Evolutionary conservation across 2,888 invertebrate species (phyloP).

Genomic region (Chalcosyrphus nemorum): DNA sequence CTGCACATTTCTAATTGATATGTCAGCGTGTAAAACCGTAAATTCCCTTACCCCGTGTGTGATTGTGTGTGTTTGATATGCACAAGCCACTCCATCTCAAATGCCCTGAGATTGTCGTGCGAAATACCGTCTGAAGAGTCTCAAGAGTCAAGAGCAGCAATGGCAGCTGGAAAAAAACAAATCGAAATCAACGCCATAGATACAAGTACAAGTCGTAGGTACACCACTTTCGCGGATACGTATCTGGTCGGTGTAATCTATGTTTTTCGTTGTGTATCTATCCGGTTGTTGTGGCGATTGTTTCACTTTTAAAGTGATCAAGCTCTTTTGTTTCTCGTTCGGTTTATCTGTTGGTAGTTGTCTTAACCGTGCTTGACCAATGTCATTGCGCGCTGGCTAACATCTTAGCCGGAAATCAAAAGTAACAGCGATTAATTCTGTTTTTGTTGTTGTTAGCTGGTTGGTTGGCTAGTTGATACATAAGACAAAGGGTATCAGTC

Average conservation of each 20-base stretch:
- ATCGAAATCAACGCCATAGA: slow-evolving; percentile 37
- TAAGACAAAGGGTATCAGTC: slow-evolving; percentile 56
- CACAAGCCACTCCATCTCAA: slow-evolving; percentile 60
- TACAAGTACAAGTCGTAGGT: slow-evolving; percentile 21
- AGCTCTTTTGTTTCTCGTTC: slow-evolving; percentile 18
- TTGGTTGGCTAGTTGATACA: too few species aligned
- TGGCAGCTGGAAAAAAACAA: background rate
- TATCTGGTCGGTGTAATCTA: slow-evolving; percentile 66
- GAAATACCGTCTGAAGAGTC: slow-evolving; percentile 25
- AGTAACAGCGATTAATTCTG: slow-evolving; percentile 31
- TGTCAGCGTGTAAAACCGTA: slow-evolving; percentile 63
- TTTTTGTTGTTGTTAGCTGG: background rate
- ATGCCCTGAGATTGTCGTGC: slow-evolving; percentile 58
- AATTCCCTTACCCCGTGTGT: slow-evolving; percentile 24
- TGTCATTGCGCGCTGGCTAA: slow-evolving; percentile 49
- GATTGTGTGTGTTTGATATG: slow-evolving; percentile 54
- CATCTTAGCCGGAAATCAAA: slow-evolving; percentile 69
- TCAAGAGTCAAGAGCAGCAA: background rate
- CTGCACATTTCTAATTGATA: slow-evolving; percentile 70
- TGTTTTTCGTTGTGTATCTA: slow-evolving; percentile 60
- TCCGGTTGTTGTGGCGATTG: slow-evolving; percentile 61
- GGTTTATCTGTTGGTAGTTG: background rate
- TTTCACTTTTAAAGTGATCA: slow-evolving; percentile 62
- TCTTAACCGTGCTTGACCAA: slow-evolving; percentile 55
- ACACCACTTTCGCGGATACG: slow-evolving; percentile 71